These are phyloP conservation scores for Phataginus tetradactyla DNA, from an alignment of 2,797 vertebrate genomes.

Conservation along the genomic window DNA sequence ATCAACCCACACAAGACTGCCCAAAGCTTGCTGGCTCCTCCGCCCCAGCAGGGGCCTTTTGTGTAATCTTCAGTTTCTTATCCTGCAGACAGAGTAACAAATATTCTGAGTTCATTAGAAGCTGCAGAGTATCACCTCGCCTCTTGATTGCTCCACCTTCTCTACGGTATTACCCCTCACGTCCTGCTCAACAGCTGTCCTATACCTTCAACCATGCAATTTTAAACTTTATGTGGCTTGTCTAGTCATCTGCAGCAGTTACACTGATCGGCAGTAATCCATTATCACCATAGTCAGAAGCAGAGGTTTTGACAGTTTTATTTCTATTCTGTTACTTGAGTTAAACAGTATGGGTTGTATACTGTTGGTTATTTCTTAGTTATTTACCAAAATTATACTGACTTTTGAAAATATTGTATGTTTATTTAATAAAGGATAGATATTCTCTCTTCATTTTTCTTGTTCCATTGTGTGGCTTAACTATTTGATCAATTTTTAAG, in stretches of 20 bases:
- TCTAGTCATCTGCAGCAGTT: neutral
- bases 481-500: neutral
- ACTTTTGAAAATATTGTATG: neutral
- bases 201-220: neutral
- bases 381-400: neutral
- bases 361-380: neutral
- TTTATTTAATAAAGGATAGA: neutral
- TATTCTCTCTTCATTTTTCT: neutral
- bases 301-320: neutral
- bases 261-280: neutral
- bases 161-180: neutral
- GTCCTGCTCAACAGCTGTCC: neutral
- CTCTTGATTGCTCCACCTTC: neutral
- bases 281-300: neutral
- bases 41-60: neutral
- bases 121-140: no score
- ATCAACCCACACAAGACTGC: neutral
- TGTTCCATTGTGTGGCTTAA: neutral
- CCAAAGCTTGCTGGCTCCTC: neutral
- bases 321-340: neutral
- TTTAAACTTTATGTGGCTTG: neutral
- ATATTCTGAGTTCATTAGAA: neutral
- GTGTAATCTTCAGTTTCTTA: neutral
- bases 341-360: neutral
- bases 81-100: neutral